Conservation (phyloP, 2,888 invertebrate species). For the Pseudanteris insignis region DNA sequence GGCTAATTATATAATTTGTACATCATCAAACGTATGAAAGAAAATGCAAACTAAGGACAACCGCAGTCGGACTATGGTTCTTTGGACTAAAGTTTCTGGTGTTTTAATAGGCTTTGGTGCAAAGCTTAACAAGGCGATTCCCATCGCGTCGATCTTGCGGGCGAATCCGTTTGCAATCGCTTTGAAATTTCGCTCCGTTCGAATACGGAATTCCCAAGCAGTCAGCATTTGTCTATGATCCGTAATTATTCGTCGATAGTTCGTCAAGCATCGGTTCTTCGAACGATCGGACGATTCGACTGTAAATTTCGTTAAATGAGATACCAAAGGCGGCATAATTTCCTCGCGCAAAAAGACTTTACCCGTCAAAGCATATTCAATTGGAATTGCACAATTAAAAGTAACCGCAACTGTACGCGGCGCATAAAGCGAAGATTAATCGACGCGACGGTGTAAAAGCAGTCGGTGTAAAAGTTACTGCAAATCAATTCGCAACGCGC, state of each 20-base stretch:
- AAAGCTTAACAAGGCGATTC: conserved; percentile 52
- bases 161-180: conserved; percentile 36
- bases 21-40: too few relatives aligned
- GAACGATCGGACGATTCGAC: conserved; percentile 40
- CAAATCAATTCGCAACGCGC: too few relatives aligned
- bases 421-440: too few relatives aligned
- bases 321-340: conserved; percentile 27
- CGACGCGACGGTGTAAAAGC: too few relatives aligned
- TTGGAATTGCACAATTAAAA: conserved; percentile 25
- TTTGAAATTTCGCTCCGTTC: conserved; percentile 39
- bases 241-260: conserved; percentile 39
- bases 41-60: too few relatives aligned
- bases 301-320: conserved; percentile 40
- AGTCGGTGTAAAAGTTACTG: too few relatives aligned
- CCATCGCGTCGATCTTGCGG: conserved; percentile 39
- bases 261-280: conserved; percentile 36
- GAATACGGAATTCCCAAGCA: conserved; percentile 42
- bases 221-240: conserved; percentile 25
- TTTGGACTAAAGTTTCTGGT: too few relatives aligned
- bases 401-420: conserved; percentile 10
- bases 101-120: too few relatives aligned
- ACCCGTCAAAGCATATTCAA: too few relatives aligned
- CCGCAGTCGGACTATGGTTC: too few relatives aligned
- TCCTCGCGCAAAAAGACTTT: too few relatives aligned
- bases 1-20: too few relatives aligned